Percentiles rank a stretch among this genome's conserved stretches.
These are phyloP conservation scores for Siphamia tubifer DNA, from an alignment of 2,113 vertebrate species.

Conservation along the genomic window DNA sequence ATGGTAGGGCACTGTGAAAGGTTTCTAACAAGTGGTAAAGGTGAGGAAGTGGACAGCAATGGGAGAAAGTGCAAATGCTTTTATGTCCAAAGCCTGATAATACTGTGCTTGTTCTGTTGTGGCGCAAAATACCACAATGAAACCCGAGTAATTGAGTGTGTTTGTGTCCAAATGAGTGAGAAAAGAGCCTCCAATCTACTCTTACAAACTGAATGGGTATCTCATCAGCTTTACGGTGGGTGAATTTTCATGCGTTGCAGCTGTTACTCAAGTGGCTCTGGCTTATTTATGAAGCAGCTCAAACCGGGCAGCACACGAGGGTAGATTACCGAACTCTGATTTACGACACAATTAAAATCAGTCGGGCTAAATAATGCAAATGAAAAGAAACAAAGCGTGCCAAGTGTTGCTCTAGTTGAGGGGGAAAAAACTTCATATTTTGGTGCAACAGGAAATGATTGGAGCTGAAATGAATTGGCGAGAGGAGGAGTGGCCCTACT, in stretches of 20 bases:
- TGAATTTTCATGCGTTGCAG: background rate
- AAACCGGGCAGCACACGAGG: background rate
- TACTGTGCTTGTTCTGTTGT: too few species aligned
- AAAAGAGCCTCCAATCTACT: background rate
- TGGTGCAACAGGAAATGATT: background rate
- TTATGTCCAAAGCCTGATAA: too few species aligned
- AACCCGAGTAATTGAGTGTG: too few species aligned
- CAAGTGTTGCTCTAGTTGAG: too few species aligned
- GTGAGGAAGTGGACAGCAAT: too few species aligned
- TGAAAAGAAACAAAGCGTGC: background rate
- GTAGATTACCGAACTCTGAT: constrained; percentile 7
- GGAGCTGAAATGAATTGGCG: background rate
- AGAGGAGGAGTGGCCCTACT: too few species aligned
- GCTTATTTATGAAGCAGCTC: constrained; percentile 14
- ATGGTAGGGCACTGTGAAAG: too few species aligned
- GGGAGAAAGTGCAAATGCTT: too few species aligned
- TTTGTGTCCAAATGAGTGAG: too few species aligned
- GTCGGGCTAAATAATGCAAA: constrained; percentile 8
- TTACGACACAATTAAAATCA: constrained; percentile 10
- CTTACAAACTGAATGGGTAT: background rate
- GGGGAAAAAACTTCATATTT: background rate
- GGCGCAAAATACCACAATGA: too few species aligned
- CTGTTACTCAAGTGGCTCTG: background rate
- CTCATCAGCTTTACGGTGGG: background rate
- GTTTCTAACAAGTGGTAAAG: too few species aligned